A percentile compares a stretch with the other conserved stretches of the same genome.
phyloP scores from a whole-genome alignment of 2,797 vertebrate species.

The Dendrocincla tyrannina region DNA sequence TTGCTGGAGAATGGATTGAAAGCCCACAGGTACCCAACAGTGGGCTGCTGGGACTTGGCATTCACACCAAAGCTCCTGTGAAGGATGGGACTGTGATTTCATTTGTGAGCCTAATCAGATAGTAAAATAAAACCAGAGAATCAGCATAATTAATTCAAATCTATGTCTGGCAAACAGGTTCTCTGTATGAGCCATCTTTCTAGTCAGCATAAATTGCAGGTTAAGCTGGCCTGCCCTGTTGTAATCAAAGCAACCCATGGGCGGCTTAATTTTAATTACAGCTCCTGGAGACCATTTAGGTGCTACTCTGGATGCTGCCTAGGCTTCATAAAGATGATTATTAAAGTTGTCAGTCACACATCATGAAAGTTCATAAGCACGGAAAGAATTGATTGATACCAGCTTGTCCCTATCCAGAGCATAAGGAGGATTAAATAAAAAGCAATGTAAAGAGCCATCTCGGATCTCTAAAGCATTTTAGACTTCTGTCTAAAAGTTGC shows the following conservation, averaged over 20 bases:
- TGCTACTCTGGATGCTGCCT: constrained; percentile 30
- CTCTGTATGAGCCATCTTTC: constrained; percentile 19
- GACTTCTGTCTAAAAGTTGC: constrained; percentile 6
- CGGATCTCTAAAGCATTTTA: constrained; percentile 14
- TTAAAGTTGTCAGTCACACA: constrained; percentile 62
- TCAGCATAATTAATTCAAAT: constrained; percentile 64
- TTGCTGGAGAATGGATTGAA: not conserved
- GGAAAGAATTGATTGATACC: constrained; percentile 12
- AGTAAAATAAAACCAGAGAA: constrained; percentile 40
- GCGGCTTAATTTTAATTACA: constrained; percentile 65
- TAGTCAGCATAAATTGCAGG: constrained; percentile 42
- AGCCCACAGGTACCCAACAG: not conserved
- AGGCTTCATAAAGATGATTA: constrained; percentile 38
- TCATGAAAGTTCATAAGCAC: not conserved
- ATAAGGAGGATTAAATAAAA: constrained; percentile 13
- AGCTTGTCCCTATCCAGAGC: constrained; percentile 16
- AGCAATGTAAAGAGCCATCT: constrained; percentile 4
- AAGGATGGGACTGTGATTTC: constrained; percentile 5
- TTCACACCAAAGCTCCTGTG: not conserved
- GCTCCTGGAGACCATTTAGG: constrained; percentile 58
- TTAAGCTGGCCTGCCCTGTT: constrained; percentile 32
- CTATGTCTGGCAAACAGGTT: not conserved
- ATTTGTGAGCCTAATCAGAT: constrained; percentile 54
- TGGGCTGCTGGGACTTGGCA: not conserved
- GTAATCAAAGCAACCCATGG: constrained; percentile 56